A percentile compares a stretch with the other conserved stretches of the same genome.
These are phyloP conservation scores for Sebastes iracundus DNA, from an alignment of 2,797 vertebrate species.

Conservation along the genomic window DNA sequence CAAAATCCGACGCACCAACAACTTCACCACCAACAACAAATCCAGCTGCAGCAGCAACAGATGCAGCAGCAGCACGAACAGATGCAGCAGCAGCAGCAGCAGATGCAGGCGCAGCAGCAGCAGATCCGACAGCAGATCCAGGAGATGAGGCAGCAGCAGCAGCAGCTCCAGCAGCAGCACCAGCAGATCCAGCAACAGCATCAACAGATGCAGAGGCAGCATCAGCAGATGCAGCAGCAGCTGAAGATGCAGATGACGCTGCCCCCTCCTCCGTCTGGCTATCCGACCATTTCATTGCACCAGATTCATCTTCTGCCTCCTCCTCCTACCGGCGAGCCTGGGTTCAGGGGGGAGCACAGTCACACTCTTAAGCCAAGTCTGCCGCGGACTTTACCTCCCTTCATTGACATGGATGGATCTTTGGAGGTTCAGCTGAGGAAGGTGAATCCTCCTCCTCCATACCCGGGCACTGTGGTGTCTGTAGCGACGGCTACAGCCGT, in stretches of 20 bases:
- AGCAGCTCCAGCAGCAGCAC: slow-evolving; percentile 85
- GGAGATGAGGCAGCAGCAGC: slow-evolving; percentile 85
- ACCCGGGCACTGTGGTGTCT: slow-evolving; percentile 77
- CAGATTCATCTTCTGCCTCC: slow-evolving; percentile 82
- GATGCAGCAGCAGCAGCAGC: slow-evolving; percentile 83
- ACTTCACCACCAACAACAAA: slow-evolving; percentile 70
- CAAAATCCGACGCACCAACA: slow-evolving; percentile 65
- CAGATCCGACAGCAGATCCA: slow-evolving; percentile 83
- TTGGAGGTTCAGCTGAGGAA: slow-evolving; percentile 91
- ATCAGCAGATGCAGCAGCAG: slow-evolving; percentile 86
- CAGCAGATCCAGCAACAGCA: slow-evolving; percentile 86
- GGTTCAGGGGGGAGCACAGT: slow-evolving; percentile 81
- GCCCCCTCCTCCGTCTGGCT: slow-evolving; percentile 81
- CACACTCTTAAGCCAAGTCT: slow-evolving; percentile 86
- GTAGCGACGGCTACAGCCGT: slow-evolving; percentile 48
- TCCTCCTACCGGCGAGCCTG: slow-evolving; percentile 74
- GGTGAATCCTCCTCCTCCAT: slow-evolving; percentile 87
- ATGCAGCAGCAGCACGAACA: slow-evolving; percentile 82
- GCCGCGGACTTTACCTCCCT: slow-evolving; percentile 77
- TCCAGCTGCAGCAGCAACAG: slow-evolving; percentile 77
- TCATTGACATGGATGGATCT: slow-evolving; percentile 84
- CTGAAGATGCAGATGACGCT: slow-evolving; percentile 84
- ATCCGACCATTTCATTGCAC: slow-evolving; percentile 82
- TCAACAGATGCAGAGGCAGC: slow-evolving; percentile 86
- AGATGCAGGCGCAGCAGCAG: slow-evolving; percentile 85